A percentile compares a stretch with the other conserved stretches of the same genome.
phyloP scores from a whole-genome alignment of 1,140 invertebrate species.

The Sogatella furcifera region DNA sequence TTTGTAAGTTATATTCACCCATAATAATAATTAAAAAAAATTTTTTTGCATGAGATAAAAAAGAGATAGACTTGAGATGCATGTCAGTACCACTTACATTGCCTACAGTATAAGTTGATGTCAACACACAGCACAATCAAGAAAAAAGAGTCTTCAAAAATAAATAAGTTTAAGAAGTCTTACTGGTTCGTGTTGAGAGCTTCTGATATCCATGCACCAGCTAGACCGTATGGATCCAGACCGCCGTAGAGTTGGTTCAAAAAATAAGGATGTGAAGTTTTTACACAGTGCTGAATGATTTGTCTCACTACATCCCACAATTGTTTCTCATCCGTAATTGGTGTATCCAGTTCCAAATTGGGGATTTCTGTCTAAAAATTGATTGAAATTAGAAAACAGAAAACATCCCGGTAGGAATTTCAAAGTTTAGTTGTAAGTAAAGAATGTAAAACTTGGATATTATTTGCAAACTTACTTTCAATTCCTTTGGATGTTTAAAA shows the following conservation, averaged over 20 bases:
- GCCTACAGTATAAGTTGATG: too few relatives aligned
- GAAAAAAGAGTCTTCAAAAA: conserved; percentile 4
- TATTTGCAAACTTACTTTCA: conserved; percentile 27
- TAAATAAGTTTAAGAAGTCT: conserved; percentile 22
- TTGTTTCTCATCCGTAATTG: conserved; percentile 35
- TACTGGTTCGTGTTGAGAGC: conserved; percentile 69
- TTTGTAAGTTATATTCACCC: too few relatives aligned
- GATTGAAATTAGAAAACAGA: conserved; percentile 1
- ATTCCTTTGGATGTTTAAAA: conserved; percentile 33
- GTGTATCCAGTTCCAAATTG: conserved; percentile 35
- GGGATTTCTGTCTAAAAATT: conserved; percentile 33
- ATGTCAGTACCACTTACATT: too few relatives aligned
- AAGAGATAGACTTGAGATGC: too few relatives aligned
- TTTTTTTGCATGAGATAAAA: too few relatives aligned
- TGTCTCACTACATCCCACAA: conserved; percentile 42
- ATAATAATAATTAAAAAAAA: too few relatives aligned
- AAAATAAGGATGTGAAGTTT: conserved; percentile 58
- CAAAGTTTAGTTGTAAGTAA: too few relatives aligned
- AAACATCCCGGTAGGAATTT: background rate
- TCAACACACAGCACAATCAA: too few relatives aligned
- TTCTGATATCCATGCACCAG: conserved; percentile 61
- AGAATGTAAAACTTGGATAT: too few relatives aligned
- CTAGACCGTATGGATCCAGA: conserved; percentile 57
- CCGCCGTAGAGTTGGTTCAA: conserved; percentile 69
- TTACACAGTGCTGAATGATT: conserved; percentile 56